Evolutionary conservation across 1,140 invertebrate species (phyloP).

Genomic region (Pogonus chalceus): DNA sequence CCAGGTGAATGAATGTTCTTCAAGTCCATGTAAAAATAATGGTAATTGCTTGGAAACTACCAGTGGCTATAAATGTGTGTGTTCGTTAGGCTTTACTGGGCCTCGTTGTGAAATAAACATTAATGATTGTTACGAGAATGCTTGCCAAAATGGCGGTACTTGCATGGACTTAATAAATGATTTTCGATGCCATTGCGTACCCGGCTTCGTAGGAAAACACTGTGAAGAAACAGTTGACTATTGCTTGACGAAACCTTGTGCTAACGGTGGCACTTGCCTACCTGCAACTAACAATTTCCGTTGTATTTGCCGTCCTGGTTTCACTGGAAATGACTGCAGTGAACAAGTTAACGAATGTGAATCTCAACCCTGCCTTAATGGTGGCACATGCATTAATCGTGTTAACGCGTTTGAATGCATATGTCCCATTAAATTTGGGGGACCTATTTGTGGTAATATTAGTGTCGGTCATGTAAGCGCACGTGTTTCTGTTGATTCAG

Average conservation of each 20-base stretch:
- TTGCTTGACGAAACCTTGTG: slow-evolving; percentile 75
- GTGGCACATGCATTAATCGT: slow-evolving; percentile 71
- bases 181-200: slow-evolving; percentile 76
- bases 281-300: slow-evolving; percentile 74
- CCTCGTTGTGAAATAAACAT: slow-evolving; percentile 70
- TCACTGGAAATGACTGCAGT: slow-evolving; percentile 79
- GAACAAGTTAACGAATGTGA: slow-evolving; percentile 75
- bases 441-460: slow-evolving; percentile 53
- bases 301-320: slow-evolving; percentile 72
- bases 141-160: slow-evolving; percentile 81
- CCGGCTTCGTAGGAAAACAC: slow-evolving; percentile 72
- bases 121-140: slow-evolving; percentile 74
- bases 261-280: slow-evolving; percentile 74
- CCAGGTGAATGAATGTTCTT: slow-evolving; percentile 68
- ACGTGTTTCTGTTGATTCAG: slow-evolving; percentile 29
- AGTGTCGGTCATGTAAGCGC: slow-evolving; percentile 38
- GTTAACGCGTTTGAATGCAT: slow-evolving; percentile 69
- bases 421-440: slow-evolving; percentile 61
- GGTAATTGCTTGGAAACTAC: slow-evolving; percentile 61
- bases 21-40: slow-evolving; percentile 70
- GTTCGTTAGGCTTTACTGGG: slow-evolving; percentile 65
- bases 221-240: slow-evolving; percentile 80
- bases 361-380: slow-evolving; percentile 71
- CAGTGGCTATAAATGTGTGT: slow-evolving; percentile 62
- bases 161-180: slow-evolving; percentile 78